Percentiles rank a stretch among this genome's conserved stretches.
Conservation (phyloP, 2,113 vertebrate genomes). For the Microcebus murinus region DNA sequence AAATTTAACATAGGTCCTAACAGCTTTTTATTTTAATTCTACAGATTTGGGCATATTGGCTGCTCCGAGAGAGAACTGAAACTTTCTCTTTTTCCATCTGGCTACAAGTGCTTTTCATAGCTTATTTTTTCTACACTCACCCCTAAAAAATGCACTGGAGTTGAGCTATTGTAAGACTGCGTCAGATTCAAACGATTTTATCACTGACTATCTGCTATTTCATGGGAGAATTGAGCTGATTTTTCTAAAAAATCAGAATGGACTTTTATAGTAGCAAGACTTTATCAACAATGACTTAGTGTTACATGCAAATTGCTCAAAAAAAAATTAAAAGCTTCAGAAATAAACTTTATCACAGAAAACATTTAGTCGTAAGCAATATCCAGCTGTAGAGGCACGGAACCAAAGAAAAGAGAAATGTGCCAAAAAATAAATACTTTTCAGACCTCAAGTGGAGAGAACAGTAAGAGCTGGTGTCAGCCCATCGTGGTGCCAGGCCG, state of each 20-base stretch:
- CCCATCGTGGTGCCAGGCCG: constrained; percentile 50
- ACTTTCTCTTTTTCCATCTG: constrained; percentile 40
- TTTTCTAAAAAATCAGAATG: constrained; percentile 27
- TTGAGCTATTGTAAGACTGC: constrained; percentile 2
- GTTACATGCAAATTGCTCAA: background rate
- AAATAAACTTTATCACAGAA: constrained; percentile 61
- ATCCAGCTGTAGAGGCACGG: background rate
- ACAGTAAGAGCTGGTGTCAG: constrained; percentile 25
- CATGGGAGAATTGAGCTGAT: background rate
- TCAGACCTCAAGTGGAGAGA: background rate
- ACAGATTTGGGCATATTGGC: background rate
- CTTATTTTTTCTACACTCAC: constrained; percentile 25
- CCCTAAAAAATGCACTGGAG: constrained; percentile 31
- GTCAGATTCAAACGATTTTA: constrained; percentile 1
- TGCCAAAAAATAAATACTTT: constrained; percentile 52
- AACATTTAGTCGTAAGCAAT: constrained; percentile 38
- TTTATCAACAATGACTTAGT: background rate
- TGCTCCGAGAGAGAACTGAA: background rate
- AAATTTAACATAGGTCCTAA: background rate
- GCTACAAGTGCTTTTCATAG: constrained; percentile 5
- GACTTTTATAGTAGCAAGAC: constrained; percentile 24
- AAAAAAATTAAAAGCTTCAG: background rate
- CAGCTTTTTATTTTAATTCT: constrained; percentile 57
- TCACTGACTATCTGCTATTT: constrained; percentile 16
- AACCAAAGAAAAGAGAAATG: constrained; percentile 45